Evolutionary conservation across 2,113 vertebrate species (phyloP), one percentile per base, ranked within the genome.

Genomic region (Rhynchomys soricoides): DNA sequence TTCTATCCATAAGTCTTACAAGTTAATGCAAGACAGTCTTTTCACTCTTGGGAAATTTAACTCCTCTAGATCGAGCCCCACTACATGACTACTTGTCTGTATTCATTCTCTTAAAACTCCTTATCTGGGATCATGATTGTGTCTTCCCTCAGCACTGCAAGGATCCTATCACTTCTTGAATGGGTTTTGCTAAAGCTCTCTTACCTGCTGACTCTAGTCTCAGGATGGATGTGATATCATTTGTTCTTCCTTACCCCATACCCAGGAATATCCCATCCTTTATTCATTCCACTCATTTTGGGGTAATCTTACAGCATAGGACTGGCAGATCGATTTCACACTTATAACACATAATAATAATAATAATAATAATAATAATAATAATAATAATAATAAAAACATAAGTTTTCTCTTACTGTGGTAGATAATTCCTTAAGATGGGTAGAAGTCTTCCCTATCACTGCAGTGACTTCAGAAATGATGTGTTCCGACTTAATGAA

Each of bases 171-270:
- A 64, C 24, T 15, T 29, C 1, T 4, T 31, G 83, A 12, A 16
- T 86, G 5, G 11, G 2, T 66, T 66, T 66, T 45, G 34, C 59
- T 48, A 21, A 66, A 31, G 57, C 26, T 48, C 48, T 66, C 59
- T 86, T 19, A 48, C 43, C 59, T 48, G 8, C 40, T 29, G n/a
- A 7, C 15, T 34, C 26, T 45, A 0, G 1, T 8, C 0, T 3
- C 7, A 5, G 0, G 17, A 13, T 64, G 1, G 1, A 29, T 29
- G 24, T 24, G 7, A 17, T 11, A 13, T 17, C 40, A 86, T 0
- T 7, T 45, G 40, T 29, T 66, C 7, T 24, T 85, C 5, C 26
- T 85, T 16, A 34, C 4, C 26, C 31, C 9, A 34, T 3, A 26
- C 10, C 52, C 37, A 82, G 5, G 37, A 26, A 4, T 24, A 7